Conservation (phyloP, 2,888 invertebrate genomes). For the Lasioglossum oenotherae region DNA sequence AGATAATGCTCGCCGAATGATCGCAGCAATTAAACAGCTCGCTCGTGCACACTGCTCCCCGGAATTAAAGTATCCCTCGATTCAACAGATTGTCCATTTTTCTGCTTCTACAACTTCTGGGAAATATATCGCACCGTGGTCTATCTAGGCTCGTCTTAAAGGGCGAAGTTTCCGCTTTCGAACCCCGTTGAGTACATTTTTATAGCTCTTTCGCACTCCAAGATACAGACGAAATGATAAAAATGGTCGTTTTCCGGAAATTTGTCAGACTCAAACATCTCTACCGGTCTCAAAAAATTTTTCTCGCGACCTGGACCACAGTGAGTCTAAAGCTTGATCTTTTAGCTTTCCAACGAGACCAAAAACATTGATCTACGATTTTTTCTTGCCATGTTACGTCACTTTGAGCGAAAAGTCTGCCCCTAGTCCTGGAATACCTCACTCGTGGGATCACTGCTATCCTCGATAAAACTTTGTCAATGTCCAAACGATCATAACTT, state of each 20-base stretch:
- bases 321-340: accelerated
- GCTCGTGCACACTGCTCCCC: background rate
- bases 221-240: background rate
- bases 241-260: accelerated
- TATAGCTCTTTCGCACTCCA: no score
- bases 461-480: background rate
- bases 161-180: background rate
- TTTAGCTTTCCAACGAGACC: background rate
- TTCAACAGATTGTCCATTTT: background rate
- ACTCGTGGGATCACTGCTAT: no score
- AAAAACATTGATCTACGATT: background rate
- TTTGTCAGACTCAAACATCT: background rate
- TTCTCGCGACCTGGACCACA: accelerated
- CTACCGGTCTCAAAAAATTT: background rate
- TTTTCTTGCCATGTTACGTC: background rate
- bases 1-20: background rate
- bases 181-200: no score
- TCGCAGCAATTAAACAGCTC: background rate
- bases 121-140: accelerated
- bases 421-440: no score
- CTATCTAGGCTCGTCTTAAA: background rate
- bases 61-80: background rate
- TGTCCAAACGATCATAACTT: background rate
- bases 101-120: background rate
- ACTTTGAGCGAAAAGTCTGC: background rate